Base-by-base conservation (phyloP, 1,140 invertebrate species). In the Drosophila lowei region DNA sequence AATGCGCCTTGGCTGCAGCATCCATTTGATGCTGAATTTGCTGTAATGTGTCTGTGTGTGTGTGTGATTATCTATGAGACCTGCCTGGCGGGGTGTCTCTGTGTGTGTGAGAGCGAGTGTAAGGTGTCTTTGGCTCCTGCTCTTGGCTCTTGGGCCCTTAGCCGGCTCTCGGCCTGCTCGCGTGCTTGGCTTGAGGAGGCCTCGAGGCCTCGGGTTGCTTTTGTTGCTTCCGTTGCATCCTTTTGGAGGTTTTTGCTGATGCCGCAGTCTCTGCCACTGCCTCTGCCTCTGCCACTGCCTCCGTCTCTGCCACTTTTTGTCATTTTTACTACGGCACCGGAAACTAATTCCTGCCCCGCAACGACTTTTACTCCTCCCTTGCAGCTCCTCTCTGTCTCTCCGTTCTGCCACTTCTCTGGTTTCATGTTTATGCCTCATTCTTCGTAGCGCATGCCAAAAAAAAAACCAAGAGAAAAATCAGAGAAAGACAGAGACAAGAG, bases 271-370 rank as follows among this genome's bases (percentile, higher is more conserved):
- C 13, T 63, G 42, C 41, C 65, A 50, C 63, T 64, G 80, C 7
- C 28, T 30, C 8, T 3, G 8, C 8, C 8, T 9, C 8, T 86
- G 78, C 73, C 63, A 49, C 58, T 41, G 47, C 48, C 56, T 72
- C 46, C 61, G 71, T 46, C 66, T 8, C 13, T 67, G 42, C 41
- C 65, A 58, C 65, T 81, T 90, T 77, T 88, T 90, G 88, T 88
- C 83, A 90, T 86, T 81, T 89, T 86, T 90, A 86, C 81, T 89
- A 90, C 76, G 83, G 71, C 66, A 90, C 88, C 88, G 88, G 88
- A 90, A 90, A 90, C 88, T 90, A 88, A 90, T 90, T 83, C 88
- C 79, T 77, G 81, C 79, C 54, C 48, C 58, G 46, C 73, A 71
- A 53, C 68, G 58, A 76, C 77, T 66, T 79, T 66, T 72, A 77